These are phyloP conservation scores for Myopa testacea DNA, from an alignment of 2,888 invertebrate species.

Conservation along the genomic window DNA sequence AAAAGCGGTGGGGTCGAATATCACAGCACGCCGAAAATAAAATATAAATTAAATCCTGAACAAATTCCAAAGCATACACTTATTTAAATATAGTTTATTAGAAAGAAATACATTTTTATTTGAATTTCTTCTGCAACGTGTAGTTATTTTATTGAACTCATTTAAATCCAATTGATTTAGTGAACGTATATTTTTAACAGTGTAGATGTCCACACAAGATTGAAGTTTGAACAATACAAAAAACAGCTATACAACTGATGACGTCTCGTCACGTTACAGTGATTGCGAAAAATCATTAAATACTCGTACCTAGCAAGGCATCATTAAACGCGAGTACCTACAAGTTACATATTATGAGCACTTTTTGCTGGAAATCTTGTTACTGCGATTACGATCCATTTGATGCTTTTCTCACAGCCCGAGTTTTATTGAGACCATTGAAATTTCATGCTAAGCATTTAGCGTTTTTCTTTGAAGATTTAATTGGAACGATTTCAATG, in stretches of 20 bases:
- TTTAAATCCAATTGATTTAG: not conserved
- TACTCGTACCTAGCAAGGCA: not conserved
- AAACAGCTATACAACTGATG: conserved; percentile 8
- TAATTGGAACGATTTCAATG: no score
- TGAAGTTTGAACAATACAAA: not conserved
- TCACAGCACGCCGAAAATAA: no score
- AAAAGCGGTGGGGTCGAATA: no score
- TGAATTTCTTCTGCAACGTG: not conserved
- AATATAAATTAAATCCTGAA: no score
- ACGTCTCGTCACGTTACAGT: conserved; percentile 17
- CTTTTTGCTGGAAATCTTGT: not conserved
- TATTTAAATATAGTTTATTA: no score
- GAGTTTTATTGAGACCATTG: not conserved
- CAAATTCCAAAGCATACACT: no score
- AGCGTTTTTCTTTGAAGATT: not conserved
- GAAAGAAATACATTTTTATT: not conserved
- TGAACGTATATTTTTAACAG: not conserved
- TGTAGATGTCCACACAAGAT: not conserved
- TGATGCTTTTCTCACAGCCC: not conserved
- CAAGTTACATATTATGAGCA: no score
- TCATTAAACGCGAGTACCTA: no score
- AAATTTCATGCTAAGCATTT: not conserved
- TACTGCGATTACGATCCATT: not conserved
- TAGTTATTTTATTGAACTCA: not conserved
- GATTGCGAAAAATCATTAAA: not conserved